Evolutionary conservation across 30 jellyfish, hydroid and myxozoan species (phyloP), one percentile per base, ranked within the genome.

Genomic region (Hydractinia symbiolongicarpus): DNA sequence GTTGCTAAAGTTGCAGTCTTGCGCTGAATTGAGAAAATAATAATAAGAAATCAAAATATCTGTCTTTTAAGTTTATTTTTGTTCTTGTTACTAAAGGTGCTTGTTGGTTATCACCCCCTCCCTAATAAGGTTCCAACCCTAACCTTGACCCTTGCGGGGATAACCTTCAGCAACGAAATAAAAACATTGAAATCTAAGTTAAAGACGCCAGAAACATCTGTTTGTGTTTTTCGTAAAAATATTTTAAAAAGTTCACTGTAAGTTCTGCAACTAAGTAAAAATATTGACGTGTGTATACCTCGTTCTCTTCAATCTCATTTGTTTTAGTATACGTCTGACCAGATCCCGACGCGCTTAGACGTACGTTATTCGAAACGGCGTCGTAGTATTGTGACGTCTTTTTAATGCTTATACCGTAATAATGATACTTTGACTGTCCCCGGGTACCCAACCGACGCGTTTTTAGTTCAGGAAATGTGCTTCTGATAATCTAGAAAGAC

Each of bases 361-460:
- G 83, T 16, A 77, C 64, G 15, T 89, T 55, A 54, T 76, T 64
- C 19, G 52, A 64, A 44, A 64, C 40, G 6, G 74, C 8, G 15
- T 93, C 96, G 53, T 88, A 95, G 55, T 93, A 93, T 3, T 89
- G 90, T 8, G 98, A 93, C 13, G 89, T 16, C 71, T 78, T 83
- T 60, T 87, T 87, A 53, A 93, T 83, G 83, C 96, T 69, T 55
- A 93, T 93, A 8, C 98, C 98, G 82, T 86, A 93, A 66, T 93
- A 93, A 81, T 93, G 98, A 72, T 93, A 93, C 95, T 93, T 93
- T 58, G 98, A 93, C 77, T 93, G 96, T 30, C 98, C 98, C 68
- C 98, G 86, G 40, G 98, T 93, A 50, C 98, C 98, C 61, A 93
- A 85, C 40, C 98, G 89, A 69, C 98, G 77, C 15, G 98, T 93